Percentiles rank a stretch among this genome's conserved stretches.
Conservation (phyloP, 2,888 invertebrate species). For the Rotaria magnacalcarata region DNA sequence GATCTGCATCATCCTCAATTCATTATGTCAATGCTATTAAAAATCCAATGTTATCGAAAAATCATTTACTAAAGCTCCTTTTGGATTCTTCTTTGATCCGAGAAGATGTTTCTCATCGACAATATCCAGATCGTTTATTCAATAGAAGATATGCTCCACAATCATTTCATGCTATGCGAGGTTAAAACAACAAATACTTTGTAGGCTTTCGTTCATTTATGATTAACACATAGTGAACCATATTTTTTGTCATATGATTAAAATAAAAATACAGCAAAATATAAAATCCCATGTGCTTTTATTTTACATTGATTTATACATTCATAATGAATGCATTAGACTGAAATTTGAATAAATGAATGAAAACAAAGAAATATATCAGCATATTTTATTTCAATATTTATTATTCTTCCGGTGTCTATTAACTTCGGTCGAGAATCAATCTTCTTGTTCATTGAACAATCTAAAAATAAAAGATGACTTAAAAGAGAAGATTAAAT, state of each 20-base stretch:
- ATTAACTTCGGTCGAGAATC: too few species aligned
- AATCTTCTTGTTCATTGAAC: too few species aligned
- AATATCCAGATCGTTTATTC: neutral
- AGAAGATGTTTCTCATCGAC: neutral
- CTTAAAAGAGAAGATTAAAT: too few species aligned
- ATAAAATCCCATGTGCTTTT: neutral
- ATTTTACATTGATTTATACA: neutral
- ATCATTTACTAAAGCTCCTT: neutral
- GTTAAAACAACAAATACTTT: neutral
- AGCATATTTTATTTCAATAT: too few species aligned
- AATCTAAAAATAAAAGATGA: too few species aligned
- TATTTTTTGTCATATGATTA: neutral
- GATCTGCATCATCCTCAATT: neutral
- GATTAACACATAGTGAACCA: neutral
- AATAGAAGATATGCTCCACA: neutral
- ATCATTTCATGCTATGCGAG: constrained; percentile 1
- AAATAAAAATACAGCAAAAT: neutral
- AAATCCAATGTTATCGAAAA: neutral
- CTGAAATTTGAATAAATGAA: too few species aligned
- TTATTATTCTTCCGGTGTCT: too few species aligned
- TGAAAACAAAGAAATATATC: too few species aligned
- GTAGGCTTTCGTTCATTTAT: neutral
- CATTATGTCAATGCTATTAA: neutral
- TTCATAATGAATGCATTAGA: neutral
- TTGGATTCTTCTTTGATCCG: neutral